Evolutionary conservation across 2,888 invertebrate species (phyloP).

Genomic region (Octodonta nipae): DNA sequence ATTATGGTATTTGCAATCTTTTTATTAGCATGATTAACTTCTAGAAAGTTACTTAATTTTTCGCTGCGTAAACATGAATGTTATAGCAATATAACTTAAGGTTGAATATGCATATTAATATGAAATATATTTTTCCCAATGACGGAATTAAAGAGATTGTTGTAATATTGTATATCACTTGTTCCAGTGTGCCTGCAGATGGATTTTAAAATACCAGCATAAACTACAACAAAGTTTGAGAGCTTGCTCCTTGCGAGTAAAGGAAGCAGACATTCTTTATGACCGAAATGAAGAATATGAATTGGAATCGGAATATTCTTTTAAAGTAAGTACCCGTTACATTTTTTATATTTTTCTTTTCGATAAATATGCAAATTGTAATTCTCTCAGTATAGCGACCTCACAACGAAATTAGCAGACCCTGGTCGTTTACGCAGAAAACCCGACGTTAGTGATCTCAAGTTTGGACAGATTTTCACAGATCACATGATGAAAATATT

Average conservation of each 20-base stretch:
- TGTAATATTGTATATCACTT: no score
- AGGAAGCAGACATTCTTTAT: slow-evolving; percentile 27
- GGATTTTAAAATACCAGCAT: slow-evolving; percentile 59
- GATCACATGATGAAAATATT: slow-evolving; percentile 92
- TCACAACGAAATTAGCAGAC: slow-evolving; percentile 59
- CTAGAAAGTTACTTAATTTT: no score
- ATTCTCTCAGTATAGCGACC: slow-evolving; percentile 51
- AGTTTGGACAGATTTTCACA: slow-evolving; percentile 87
- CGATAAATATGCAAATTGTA: neutral
- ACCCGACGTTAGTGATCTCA: slow-evolving; percentile 64
- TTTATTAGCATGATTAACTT: no score
- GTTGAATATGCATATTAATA: no score
- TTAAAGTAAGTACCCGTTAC: slow-evolving; percentile 40
- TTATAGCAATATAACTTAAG: no score
- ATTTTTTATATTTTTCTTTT: neutral
- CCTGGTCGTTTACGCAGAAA: slow-evolving; percentile 67
- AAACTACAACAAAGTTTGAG: slow-evolving; percentile 43
- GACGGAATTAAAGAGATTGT: no score
- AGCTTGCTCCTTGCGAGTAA: slow-evolving; percentile 32
- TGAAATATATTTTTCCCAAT: no score
- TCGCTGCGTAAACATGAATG: no score
- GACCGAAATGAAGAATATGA: slow-evolving; percentile 23
- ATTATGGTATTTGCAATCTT: no score
- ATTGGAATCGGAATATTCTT: slow-evolving; percentile 36
- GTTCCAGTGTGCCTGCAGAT: slow-evolving; percentile 46